phyloP scores from a whole-genome alignment of 2,888 invertebrate genomes.

The Noctua janthe region DNA sequence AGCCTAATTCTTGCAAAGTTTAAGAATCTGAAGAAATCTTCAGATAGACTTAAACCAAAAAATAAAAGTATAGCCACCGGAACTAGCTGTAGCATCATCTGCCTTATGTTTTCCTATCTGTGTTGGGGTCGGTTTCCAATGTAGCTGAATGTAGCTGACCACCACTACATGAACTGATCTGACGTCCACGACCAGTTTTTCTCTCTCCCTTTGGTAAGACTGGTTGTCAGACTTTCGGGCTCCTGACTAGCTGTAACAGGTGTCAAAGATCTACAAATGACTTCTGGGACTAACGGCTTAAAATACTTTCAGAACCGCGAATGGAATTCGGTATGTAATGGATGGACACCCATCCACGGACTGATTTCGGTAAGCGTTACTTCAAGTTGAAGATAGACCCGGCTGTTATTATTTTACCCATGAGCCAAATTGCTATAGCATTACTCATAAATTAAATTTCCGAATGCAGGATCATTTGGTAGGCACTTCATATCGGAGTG shows the following conservation, averaged over 20 bases:
- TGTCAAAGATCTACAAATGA: no score
- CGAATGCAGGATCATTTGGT: slow-evolving; percentile 33
- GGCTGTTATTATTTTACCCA: not conserved
- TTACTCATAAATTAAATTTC: not conserved
- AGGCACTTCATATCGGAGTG: slow-evolving; percentile 14
- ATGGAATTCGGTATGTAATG: not conserved
- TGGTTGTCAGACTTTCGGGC: not conserved
- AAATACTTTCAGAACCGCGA: not conserved
- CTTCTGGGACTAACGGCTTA: no score
- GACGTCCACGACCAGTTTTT: no score
- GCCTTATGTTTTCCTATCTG: no score
- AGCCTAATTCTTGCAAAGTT: no score
- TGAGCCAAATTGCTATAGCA: not conserved
- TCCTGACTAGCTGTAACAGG: not conserved
- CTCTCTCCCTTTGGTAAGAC: not conserved
- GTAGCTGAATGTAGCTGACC: no score
- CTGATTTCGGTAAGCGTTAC: not conserved
- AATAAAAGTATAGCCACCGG: no score
- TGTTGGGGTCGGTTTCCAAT: no score
- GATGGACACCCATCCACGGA: not conserved
- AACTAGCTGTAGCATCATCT: no score
- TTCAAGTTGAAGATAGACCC: not conserved
- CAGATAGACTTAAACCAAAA: no score
- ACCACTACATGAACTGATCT: no score
- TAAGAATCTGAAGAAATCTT: no score